Evolutionary conservation across 2,888 invertebrate species (phyloP).

Genomic region (Clivina fossor): DNA sequence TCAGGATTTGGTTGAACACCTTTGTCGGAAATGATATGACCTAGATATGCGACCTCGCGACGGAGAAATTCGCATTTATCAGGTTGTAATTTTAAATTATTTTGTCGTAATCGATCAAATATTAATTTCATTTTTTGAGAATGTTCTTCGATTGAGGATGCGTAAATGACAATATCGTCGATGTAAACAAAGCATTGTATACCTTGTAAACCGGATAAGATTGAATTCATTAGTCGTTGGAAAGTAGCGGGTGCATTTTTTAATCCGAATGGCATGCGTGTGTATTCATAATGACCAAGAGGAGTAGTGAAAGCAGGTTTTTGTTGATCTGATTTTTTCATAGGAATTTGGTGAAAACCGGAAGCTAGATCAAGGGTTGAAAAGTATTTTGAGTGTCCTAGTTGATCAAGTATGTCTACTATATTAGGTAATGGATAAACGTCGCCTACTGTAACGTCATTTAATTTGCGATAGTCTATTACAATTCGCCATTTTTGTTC

Average conservation of each 20-base stretch:
- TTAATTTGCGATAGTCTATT: slow-evolving; percentile 40
- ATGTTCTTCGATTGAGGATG: slow-evolving; percentile 41
- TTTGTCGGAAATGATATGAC: slow-evolving; percentile 45
- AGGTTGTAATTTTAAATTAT: slow-evolving; percentile 41
- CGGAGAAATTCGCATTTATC: slow-evolving; percentile 42
- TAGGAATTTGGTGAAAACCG: slow-evolving; percentile 41
- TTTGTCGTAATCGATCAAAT: slow-evolving; percentile 40
- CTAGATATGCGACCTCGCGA: slow-evolving; percentile 46
- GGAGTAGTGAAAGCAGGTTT: slow-evolving; percentile 45
- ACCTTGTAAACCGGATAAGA: slow-evolving; percentile 36
- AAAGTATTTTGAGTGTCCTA: slow-evolving; percentile 40
- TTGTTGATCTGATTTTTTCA: slow-evolving; percentile 36
- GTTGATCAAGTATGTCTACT: slow-evolving; percentile 38
- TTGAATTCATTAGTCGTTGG: slow-evolving; percentile 44
- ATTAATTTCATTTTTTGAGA: slow-evolving; percentile 41
- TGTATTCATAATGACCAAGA: slow-evolving; percentile 44
- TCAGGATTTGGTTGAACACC: slow-evolving; percentile 44
- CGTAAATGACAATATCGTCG: slow-evolving; percentile 41
- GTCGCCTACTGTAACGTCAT: slow-evolving; percentile 36
- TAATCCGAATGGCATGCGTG: slow-evolving; percentile 45
- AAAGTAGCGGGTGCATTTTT: slow-evolving; percentile 45
- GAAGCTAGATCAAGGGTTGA: not conserved
- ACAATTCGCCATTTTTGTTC: slow-evolving; percentile 41
- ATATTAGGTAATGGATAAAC: slow-evolving; percentile 39
- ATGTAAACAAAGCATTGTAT: slow-evolving; percentile 39